Conservation (phyloP, 2,888 invertebrate species). For the Caenorhabditis parvicauda region DNA sequence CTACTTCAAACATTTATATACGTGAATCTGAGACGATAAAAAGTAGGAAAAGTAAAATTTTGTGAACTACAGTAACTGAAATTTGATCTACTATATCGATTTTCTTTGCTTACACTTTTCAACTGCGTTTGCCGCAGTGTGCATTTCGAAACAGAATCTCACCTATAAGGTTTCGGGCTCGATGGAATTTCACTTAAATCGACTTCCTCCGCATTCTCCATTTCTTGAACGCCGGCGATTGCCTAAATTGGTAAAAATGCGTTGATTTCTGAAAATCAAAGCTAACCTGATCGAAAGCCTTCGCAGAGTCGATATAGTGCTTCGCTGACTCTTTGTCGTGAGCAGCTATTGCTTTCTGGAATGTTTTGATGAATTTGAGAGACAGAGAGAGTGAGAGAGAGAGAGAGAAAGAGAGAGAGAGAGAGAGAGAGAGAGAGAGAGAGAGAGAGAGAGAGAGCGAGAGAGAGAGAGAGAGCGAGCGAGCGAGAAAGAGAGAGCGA, state of each 20-base stretch:
- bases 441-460: neutral
- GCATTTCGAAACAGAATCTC: too few relatives aligned
- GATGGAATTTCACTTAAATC: constrained; percentile 53
- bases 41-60: too few relatives aligned
- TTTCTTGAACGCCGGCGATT: constrained; percentile 30
- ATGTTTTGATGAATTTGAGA: neutral
- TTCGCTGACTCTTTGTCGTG: constrained; percentile 40
- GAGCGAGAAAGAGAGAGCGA: neutral
- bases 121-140: too few relatives aligned
- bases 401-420: constrained; percentile 4
- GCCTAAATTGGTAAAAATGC: too few relatives aligned
- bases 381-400: neutral
- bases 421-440: neutral
- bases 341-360: constrained; percentile 29
- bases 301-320: constrained; percentile 39
- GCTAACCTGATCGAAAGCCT: constrained; percentile 48
- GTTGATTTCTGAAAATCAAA: neutral
- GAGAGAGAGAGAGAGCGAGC: neutral
- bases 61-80: too few relatives aligned
- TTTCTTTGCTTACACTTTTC: too few relatives aligned
- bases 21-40: too few relatives aligned
- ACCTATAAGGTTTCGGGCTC: constrained; percentile 52
- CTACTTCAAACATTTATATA: too few relatives aligned
- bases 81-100: too few relatives aligned
- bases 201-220: constrained; percentile 38